phyloP scores from a whole-genome alignment of 2,797 vertebrate species.

The Poecilia wingei region DNA sequence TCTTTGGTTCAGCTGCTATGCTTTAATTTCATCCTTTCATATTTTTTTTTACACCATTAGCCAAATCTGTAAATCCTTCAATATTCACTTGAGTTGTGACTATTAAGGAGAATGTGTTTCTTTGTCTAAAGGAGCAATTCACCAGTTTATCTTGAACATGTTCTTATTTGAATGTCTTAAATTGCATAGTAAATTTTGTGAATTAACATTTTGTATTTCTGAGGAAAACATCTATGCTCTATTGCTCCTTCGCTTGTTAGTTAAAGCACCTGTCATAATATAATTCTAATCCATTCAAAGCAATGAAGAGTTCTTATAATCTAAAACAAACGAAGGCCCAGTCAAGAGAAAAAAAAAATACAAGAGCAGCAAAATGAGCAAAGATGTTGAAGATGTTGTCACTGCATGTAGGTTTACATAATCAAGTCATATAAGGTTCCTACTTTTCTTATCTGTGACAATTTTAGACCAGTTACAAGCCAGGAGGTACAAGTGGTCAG shows the following conservation, averaged over 20 bases:
- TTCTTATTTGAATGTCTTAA: neutral
- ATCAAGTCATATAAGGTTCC: neutral
- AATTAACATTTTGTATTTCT: neutral
- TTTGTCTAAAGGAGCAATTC: neutral
- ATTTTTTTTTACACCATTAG: constrained; percentile 40
- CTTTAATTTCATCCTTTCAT: constrained; percentile 37
- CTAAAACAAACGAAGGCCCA: neutral
- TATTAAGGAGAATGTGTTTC: constrained; percentile 1
- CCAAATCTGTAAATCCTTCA: constrained; percentile 47
- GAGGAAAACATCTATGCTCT: neutral
- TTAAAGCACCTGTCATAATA: neutral
- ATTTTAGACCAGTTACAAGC: neutral
- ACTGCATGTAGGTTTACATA: neutral
- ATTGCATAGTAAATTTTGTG: neutral
- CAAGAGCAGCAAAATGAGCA: neutral
- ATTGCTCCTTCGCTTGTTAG: neutral
- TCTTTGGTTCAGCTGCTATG: constrained; percentile 68
- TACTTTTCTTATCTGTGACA: neutral
- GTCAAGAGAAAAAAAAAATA: neutral
- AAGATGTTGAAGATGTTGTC: neutral
- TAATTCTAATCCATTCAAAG: neutral
- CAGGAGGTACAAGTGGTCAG: neutral
- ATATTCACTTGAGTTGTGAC: constrained; percentile 15
- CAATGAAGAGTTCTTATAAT: neutral
- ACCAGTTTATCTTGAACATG: neutral